Conservation (phyloP, 2,797 vertebrate species). For the Calcarius lapponicus region DNA sequence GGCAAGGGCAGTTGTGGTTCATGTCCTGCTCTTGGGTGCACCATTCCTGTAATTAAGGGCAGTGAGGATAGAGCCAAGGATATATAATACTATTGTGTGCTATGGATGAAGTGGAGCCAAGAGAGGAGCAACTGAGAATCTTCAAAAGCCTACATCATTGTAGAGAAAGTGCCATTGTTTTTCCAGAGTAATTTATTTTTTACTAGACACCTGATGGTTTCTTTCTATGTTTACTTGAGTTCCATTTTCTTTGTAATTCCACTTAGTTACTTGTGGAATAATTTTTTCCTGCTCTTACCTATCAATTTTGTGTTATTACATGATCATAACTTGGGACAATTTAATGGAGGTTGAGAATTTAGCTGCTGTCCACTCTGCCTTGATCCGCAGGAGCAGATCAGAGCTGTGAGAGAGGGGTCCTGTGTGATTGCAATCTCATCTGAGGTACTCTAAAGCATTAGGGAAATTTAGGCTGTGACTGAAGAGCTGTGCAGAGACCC, state of each 20-base stretch:
- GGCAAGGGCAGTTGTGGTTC: background rate
- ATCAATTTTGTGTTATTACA: background rate
- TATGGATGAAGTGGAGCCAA: fast-evolving
- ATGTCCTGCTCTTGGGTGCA: background rate
- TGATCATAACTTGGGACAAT: background rate
- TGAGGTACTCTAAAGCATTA: background rate
- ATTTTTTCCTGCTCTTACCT: background rate
- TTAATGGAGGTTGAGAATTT: background rate
- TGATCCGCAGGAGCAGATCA: background rate
- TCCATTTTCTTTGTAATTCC: background rate
- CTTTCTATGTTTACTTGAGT: background rate
- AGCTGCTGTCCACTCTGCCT: background rate
- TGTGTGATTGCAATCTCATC: background rate
- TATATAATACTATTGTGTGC: background rate
- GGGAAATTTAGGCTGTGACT: background rate
- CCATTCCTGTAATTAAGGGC: background rate
- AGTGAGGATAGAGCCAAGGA: background rate
- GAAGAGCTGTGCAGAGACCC: background rate
- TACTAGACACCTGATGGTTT: background rate
- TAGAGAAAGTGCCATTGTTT: background rate
- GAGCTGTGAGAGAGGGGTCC: background rate
- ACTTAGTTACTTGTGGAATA: background rate
- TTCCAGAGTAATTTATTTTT: background rate
- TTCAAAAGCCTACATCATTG: background rate
- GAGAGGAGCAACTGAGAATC: background rate